A percentile compares a stretch with the other conserved stretches of the same genome.
Evolutionary conservation across 1,140 invertebrate species (phyloP).

Genomic region (Cotesia typhae): DNA sequence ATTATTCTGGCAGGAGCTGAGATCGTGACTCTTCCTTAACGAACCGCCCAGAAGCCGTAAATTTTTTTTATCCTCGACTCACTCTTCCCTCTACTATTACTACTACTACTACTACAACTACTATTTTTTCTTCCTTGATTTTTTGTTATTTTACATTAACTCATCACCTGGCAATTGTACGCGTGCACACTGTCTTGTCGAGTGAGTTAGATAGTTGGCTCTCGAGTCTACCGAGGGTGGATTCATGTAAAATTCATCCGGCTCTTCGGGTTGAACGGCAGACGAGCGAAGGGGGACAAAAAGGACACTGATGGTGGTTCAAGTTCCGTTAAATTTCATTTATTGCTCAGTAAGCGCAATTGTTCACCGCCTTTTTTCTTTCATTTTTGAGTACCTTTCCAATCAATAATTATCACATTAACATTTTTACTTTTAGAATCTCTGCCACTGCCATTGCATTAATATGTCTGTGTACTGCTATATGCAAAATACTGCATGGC

Average conservation of each 20-base stretch:
- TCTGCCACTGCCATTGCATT: background rate
- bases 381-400: no score
- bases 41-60: constrained; percentile 21
- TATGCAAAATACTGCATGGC: no score
- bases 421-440: background rate
- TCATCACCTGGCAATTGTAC: constrained; percentile 23
- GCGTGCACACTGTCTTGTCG: constrained; percentile 17
- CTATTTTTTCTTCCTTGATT: background rate
- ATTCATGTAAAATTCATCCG: constrained; percentile 43
- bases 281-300: constrained; percentile 32
- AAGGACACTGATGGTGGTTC: constrained; percentile 30
- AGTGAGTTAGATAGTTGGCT: constrained; percentile 16
- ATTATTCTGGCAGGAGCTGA: constrained; percentile 16
- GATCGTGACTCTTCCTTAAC: constrained; percentile 19
- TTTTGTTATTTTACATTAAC: constrained; percentile 33
- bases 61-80: background rate
- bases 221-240: constrained; percentile 18
- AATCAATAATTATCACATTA: no score
- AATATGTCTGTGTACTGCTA: background rate
- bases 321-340: constrained; percentile 35
- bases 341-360: constrained; percentile 12
- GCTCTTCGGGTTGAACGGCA: constrained; percentile 24
- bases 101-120: no score
- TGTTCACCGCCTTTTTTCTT: constrained; percentile 12
- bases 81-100: background rate